phyloP scores from a whole-genome alignment of 2,797 vertebrate species.

The Thripadectes ignobilis region DNA sequence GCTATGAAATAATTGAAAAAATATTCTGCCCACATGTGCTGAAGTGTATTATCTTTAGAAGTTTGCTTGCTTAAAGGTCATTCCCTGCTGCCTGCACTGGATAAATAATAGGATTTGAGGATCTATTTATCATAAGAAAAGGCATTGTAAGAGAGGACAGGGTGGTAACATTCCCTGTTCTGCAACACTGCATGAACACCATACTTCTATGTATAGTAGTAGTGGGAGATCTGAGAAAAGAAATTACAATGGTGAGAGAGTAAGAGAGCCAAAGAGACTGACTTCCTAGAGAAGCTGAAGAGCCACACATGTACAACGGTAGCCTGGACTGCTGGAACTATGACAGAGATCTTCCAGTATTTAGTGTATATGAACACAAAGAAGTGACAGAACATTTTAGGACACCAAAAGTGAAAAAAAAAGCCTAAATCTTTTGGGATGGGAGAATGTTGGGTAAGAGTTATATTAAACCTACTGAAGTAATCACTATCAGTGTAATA shows the following conservation, averaged over 20 bases:
- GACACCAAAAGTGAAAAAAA: neutral
- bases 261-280: neutral
- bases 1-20: neutral
- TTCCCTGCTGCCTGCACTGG: neutral
- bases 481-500: neutral
- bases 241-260: neutral
- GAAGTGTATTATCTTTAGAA: neutral
- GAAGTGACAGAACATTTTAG: neutral
- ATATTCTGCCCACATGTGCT: neutral
- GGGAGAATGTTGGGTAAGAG: neutral
- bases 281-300: neutral
- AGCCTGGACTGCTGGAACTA: neutral
- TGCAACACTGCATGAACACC: neutral
- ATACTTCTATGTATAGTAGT: neutral
- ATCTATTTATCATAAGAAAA: neutral
- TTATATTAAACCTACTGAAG: neutral
- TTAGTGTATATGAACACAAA: neutral
- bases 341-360: neutral
- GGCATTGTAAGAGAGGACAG: neutral
- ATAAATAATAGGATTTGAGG: neutral
- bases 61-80: neutral
- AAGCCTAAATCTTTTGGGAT: neutral
- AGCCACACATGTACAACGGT: too few species aligned
- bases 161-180: neutral
- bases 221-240: neutral